phyloP scores from a whole-genome alignment of 2,888 invertebrate genomes.

The Lepetodrilus schrolli region DNA sequence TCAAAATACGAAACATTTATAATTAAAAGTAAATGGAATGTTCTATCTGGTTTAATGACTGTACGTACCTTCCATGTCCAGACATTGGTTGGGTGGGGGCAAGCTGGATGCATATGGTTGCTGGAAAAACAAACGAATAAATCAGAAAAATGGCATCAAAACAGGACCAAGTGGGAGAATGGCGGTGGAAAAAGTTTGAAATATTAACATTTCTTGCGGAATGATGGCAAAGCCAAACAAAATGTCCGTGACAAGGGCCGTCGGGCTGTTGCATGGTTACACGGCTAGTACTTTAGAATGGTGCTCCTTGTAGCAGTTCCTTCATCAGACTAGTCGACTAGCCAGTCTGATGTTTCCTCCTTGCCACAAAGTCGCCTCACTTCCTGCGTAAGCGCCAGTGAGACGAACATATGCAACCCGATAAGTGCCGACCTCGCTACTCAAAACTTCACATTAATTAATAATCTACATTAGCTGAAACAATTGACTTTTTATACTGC shows the following conservation, averaged over 20 bases:
- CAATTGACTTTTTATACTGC: too few species aligned
- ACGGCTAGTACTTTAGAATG: too few species aligned
- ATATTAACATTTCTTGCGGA: neutral
- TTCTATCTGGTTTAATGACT: too few species aligned
- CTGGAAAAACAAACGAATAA: constrained; percentile 51
- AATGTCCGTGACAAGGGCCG: neutral
- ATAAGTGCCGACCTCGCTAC: too few species aligned
- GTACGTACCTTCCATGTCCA: constrained; percentile 64
- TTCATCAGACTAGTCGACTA: neutral
- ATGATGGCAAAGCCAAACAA: neutral
- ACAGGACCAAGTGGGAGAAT: too few species aligned
- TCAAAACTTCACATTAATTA: too few species aligned
- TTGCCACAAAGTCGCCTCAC: neutral
- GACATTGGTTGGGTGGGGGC: constrained; percentile 58
- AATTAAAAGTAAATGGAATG: too few species aligned
- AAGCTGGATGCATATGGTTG: constrained; percentile 61
- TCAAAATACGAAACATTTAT: too few species aligned
- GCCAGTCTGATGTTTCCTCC: neutral
- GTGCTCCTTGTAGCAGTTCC: too few species aligned
- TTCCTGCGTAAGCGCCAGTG: constrained; percentile 10
- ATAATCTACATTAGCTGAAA: too few species aligned
- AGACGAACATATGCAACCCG: neutral
- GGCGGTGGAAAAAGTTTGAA: too few species aligned
- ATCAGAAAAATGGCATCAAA: too few species aligned
- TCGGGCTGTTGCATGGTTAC: neutral